Evolutionary conservation across 2,888 invertebrate genomes (phyloP), one percentile per base, ranked within the genome.

Genomic region (Steromphala cineraria): DNA sequence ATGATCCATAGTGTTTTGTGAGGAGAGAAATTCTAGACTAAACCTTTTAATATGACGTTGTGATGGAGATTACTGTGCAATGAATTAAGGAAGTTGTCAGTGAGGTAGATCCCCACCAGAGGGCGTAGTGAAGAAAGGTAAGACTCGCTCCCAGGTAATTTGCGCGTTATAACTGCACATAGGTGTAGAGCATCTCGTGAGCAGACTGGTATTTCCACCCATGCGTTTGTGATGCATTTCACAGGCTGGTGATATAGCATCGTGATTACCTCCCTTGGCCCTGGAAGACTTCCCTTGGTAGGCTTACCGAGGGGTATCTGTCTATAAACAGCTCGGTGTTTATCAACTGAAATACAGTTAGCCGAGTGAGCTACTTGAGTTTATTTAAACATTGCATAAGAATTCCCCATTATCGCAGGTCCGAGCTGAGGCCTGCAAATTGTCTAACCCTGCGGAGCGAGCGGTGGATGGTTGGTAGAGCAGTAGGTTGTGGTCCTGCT

Each of bases 371-470:
- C 40, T 36, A 71, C 36, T 71, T 40, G 40, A 36, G 71, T 71
- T 31, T 31, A 31, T 31, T 71, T 36, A 71, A 71, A 71, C 71
- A 40, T 71, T 71, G 71, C 71, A 71, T 71, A 36, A 40, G 71
- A 71, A 36, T 71, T 71, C 36, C 31, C 71, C 71, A 36, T 71
- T 71, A 71, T 71, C 10, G 40, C 19, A n/a, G 71, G 31, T 71
- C 71, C 28, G 71, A 62, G 24, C 1, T 17, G 71, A 71, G 17
- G 36, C 3, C 31, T 71, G 36, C 15, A 71, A 71, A 40, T 40
- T 71, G 71, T 71, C 36, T 36, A 31, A 19, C 28, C 71, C 15
- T 71, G 36, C 28, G 0, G n/a, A 10, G 36, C 19, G 31, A 17
- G 5, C 13, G 46, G 5, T 4, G 46, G 46, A 10, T 10, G 46